Evolutionary conservation across 2,797 vertebrate genomes (phyloP).

Genomic region (Linurgus olivaceus): DNA sequence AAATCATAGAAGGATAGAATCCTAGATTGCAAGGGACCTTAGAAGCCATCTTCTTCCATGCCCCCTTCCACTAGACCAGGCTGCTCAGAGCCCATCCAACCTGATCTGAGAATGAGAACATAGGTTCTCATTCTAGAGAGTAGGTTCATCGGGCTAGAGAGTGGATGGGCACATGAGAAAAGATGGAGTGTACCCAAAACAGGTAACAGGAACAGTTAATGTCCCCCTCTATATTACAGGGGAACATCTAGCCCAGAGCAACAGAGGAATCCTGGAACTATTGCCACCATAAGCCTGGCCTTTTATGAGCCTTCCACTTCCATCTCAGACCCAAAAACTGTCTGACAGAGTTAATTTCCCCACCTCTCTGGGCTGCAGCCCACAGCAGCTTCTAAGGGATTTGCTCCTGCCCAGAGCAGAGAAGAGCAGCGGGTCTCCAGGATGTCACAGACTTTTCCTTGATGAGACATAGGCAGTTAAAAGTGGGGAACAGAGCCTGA

Average conservation of each 20-base stretch:
- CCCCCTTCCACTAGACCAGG: neutral
- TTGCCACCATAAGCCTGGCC: neutral
- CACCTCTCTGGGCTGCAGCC: neutral
- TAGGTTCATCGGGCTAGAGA: neutral
- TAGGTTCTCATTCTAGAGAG: neutral
- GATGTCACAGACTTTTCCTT: neutral
- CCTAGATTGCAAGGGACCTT: neutral
- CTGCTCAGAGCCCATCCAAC: neutral
- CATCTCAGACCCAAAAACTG: neutral
- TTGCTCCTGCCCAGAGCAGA: neutral
- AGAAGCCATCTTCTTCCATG: neutral
- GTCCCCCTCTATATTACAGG: neutral
- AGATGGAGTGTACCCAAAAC: neutral
- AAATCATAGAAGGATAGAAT: neutral
- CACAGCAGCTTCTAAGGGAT: neutral
- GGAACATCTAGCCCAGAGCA: neutral
- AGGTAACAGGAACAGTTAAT: neutral
- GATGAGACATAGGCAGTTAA: neutral
- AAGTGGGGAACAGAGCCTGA: neutral
- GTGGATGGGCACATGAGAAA: fast-evolving
- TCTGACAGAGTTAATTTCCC: neutral
- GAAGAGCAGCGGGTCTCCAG: neutral
- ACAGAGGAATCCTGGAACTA: neutral
- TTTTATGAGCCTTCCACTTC: neutral
- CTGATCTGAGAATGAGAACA: neutral